Evolutionary conservation across 2,113 vertebrate genomes (phyloP), one percentile per base, ranked within the genome.

Genomic region (Fulica atra): DNA sequence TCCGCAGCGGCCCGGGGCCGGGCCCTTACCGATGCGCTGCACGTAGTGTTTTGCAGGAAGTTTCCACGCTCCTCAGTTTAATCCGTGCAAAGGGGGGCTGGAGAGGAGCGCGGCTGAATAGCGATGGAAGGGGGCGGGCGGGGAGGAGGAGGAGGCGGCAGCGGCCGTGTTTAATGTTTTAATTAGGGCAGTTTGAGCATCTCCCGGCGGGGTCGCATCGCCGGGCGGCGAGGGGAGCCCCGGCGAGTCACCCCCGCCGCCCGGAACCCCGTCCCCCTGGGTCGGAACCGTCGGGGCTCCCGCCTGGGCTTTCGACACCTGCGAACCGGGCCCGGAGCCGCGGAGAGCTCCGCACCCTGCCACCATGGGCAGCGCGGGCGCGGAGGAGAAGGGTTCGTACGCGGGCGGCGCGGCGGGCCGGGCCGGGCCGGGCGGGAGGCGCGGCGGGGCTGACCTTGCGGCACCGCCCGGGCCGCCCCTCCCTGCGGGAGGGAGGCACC

Each of bases 31-130:
- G 87, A 97, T 97, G 97, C 92, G 86, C 95, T 78, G 93, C 96
- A 96, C 90, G 89, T 96, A 95, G 82, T 33, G 73, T 82, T 96
- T 91, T 88, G 91, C 82, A 95, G 96, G 97, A 97, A 95, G 87
- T 97, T 97, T 97, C 95, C 94, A 96, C 73, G 91, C 84, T 92
- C 85, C 95, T 51, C 81, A 12, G 68, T 65, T 83, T 74, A 83
- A 86, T 89, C 87, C 60, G 80, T 10, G 92, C 79, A 35, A 65
- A 89, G 74, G 56, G 71, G 69, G 74, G 54, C 15, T 65, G 72
- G 77, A 88, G 92, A 69, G 73, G 93, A 89, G 86, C 63, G 74
- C 83, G 57, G 64, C 81, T 92, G 81, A 93, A 83, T 16, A 44
- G 38, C 61, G 66, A 82, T 29, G 76, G 81, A 44, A 92, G 26